Evolutionary conservation across 2,797 vertebrate species (phyloP).

Genomic region (Acanthornis magna): DNA sequence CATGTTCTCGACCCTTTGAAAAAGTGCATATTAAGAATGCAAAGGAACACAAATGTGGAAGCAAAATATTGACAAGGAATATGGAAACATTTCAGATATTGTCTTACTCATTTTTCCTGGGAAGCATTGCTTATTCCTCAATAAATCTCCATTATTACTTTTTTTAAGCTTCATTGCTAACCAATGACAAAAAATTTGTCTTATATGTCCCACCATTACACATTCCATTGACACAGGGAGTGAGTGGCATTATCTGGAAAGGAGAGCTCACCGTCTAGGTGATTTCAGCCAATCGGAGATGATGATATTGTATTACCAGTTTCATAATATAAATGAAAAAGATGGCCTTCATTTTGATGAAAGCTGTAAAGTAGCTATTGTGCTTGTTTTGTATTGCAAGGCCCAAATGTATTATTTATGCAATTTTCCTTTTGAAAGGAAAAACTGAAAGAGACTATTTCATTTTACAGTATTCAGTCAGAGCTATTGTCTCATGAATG

Average conservation of each 20-base stretch:
- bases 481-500: slow-evolving; percentile 80
- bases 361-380: slow-evolving; percentile 79
- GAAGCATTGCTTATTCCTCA: slow-evolving; percentile 52
- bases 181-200: slow-evolving; percentile 63
- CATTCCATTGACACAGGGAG: slow-evolving; percentile 59
- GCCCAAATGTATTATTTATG: slow-evolving; percentile 83
- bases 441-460: slow-evolving; percentile 79
- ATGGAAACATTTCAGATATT: slow-evolving; percentile 2
- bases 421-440: slow-evolving; percentile 79
- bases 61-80: neutral
- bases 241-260: slow-evolving; percentile 61
- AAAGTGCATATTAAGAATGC: neutral
- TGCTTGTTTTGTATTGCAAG: slow-evolving; percentile 80
- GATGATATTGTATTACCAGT: slow-evolving; percentile 77
- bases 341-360: slow-evolving; percentile 79
- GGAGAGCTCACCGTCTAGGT: slow-evolving; percentile 54
- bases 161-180: slow-evolving; percentile 56
- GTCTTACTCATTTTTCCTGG: slow-evolving; percentile 3
- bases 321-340: slow-evolving; percentile 80
- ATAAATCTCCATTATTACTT: slow-evolving; percentile 64
- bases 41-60: neutral
- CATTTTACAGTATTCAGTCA: slow-evolving; percentile 77
- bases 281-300: slow-evolving; percentile 72
- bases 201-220: slow-evolving; percentile 36
- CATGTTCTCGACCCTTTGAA: neutral